phyloP scores from a whole-genome alignment of 2,888 invertebrate species.

The Patella pellucida region DNA sequence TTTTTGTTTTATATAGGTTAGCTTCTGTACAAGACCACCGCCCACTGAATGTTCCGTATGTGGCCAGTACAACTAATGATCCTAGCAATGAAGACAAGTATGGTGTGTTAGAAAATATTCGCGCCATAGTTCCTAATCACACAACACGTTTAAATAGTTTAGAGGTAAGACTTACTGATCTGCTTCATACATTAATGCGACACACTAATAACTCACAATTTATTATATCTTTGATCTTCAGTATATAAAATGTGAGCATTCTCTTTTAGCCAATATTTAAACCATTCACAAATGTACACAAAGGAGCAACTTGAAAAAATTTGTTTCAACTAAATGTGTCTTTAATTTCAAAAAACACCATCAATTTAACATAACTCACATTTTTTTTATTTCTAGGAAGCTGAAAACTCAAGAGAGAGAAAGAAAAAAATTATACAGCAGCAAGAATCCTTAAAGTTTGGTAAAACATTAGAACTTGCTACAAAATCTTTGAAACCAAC shows the following conservation, averaged over 20 bases:
- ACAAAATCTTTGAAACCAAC: slow-evolving; percentile 46
- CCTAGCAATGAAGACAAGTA: slow-evolving; percentile 52
- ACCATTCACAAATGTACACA: no score
- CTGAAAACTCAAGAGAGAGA: slow-evolving; percentile 56
- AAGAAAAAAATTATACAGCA: slow-evolving; percentile 57
- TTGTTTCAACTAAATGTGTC: no score
- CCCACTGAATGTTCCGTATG: slow-evolving; percentile 46
- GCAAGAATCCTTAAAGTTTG: slow-evolving; percentile 61
- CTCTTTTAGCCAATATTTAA: no score
- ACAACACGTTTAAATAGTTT: slow-evolving; percentile 56
- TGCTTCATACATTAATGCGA: no score
- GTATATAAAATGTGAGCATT: no score
- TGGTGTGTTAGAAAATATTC: slow-evolving; percentile 61
- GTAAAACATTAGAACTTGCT: slow-evolving; percentile 62
- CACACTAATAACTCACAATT: no score
- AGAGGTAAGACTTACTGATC: slow-evolving; percentile 49
- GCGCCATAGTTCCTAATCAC: slow-evolving; percentile 64
- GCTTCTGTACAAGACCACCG: slow-evolving; percentile 97
- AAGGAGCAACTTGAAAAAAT: no score
- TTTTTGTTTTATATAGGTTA: slow-evolving; percentile 76
- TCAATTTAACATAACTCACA: background rate
- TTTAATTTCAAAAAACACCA: no score
- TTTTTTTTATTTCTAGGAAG: slow-evolving; percentile 42
- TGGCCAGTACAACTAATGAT: slow-evolving; percentile 38
- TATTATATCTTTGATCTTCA: no score